These are phyloP conservation scores for Omphaloscelis lunosa DNA, from an alignment of 2,888 invertebrate genomes.

Conservation along the genomic window DNA sequence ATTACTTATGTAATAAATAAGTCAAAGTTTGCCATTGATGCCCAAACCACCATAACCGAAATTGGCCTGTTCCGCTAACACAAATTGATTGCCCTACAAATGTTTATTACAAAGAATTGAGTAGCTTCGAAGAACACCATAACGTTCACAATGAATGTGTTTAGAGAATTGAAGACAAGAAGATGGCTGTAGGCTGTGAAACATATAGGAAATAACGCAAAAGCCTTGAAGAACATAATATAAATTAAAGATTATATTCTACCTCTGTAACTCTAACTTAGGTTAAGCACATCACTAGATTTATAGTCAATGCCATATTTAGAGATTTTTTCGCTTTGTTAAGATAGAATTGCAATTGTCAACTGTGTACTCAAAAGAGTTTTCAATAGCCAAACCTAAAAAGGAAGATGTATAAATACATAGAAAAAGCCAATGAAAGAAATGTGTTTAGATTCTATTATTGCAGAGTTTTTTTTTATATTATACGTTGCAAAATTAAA, in stretches of 20 bases:
- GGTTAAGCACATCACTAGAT: background rate
- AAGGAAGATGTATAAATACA: background rate
- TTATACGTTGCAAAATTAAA: background rate
- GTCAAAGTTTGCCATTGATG: conserved; percentile 3
- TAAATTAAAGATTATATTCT: background rate
- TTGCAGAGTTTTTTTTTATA: background rate
- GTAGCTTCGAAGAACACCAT: background rate
- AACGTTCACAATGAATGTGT: background rate
- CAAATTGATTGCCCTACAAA: conserved; percentile 7
- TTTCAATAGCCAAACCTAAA: background rate
- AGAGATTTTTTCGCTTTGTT: background rate
- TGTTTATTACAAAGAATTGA: background rate
- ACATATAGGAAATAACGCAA: background rate
- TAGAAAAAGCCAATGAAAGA: background rate
- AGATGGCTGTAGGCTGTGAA: background rate
- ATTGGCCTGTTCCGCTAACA: background rate
- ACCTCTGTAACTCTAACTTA: background rate
- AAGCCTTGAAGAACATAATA: background rate
- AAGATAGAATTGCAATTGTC: background rate
- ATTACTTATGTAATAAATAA: conserved; percentile 3
- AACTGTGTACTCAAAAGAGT: background rate
- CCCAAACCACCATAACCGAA: background rate
- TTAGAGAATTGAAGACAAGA: background rate
- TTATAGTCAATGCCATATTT: background rate
- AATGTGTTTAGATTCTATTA: background rate